Conservation (phyloP, 2,797 vertebrate species). For the Semaprochilodus insignis region DNA sequence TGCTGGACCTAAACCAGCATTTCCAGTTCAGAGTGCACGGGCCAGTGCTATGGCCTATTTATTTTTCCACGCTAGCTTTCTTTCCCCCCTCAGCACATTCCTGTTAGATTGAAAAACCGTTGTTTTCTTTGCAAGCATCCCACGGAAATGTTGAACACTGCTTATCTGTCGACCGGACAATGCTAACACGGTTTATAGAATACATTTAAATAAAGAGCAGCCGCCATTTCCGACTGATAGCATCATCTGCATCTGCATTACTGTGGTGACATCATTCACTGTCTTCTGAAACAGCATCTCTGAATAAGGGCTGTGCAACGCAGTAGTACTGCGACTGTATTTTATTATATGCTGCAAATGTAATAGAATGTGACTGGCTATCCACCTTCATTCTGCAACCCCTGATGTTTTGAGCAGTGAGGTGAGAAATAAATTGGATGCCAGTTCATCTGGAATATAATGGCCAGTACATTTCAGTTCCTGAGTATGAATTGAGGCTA, state of each 20-base stretch:
- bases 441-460: too few species aligned
- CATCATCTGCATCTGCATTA: not conserved
- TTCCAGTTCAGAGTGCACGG: constrained; percentile 10
- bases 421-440: too few species aligned
- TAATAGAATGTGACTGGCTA: too few species aligned
- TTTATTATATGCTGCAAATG: too few species aligned
- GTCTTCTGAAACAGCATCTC: not conserved
- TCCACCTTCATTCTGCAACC: too few species aligned
- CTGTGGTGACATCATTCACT: not conserved
- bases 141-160: constrained; percentile 4
- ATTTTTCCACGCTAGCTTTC: constrained; percentile 7
- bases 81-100: constrained; percentile 18
- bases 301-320: not conserved
- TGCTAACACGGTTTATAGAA: not conserved
- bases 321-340: too few species aligned
- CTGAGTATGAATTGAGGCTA: too few species aligned
- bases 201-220: not conserved
- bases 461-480: too few species aligned
- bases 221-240: not conserved
- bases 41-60: not conserved
- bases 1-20: constrained; percentile 2
- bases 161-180: constrained; percentile 2
- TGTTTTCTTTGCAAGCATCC: constrained; percentile 8
- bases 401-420: too few species aligned
- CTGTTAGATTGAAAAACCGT: constrained; percentile 4